Evolutionary conservation across 1,140 invertebrate genomes (phyloP), one percentile per base, ranked within the genome.

Genomic region (Euwallacea fornicatus): DNA sequence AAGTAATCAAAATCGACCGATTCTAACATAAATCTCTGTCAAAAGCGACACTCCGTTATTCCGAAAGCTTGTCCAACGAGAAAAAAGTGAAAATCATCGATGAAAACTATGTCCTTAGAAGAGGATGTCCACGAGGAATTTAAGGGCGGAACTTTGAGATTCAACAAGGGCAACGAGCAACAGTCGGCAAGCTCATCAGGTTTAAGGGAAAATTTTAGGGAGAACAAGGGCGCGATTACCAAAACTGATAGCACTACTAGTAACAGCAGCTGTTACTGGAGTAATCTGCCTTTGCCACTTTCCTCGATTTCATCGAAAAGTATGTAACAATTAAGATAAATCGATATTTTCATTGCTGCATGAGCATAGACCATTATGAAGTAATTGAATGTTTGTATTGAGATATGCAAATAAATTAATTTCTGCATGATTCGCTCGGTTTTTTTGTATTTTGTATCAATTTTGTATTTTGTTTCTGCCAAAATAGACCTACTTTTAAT

Each of bases 61-160:
- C 0, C 2, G n/a, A 21, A 7, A 54, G 2, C 13, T 42, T 65
- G 10, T 43, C n/a, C 7, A 46, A 41, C 10, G 4, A 42, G 6
- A 42, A 9, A 47, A 13, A 10, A 8, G 21, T 46, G 44, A 64
- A 59, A 66, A 66, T 63, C 67, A 21, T 61, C 7, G 11, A 75
- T 71, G 65, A 73, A 71, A 65, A 72, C 66, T 42, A 69, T 75
- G 69, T 67, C 74, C 42, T 72, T 80, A 11, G 78, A 80, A 61
- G 79, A 81, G 42, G 79, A 81, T 61, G 69, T 78, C 33, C 73
- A 75, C 21, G 76, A 78, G 21, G 78, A 79, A 74, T 81, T 81
- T 70, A 77, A 74, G 72, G 78, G 78, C 21, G 76, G 77, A 43
- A 78, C 76, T 47, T 73, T 80, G 67, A 65, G 75, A 73, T 74